Conservation (phyloP, 2,888 invertebrate genomes). For the Dicyrtomina minuta region DNA sequence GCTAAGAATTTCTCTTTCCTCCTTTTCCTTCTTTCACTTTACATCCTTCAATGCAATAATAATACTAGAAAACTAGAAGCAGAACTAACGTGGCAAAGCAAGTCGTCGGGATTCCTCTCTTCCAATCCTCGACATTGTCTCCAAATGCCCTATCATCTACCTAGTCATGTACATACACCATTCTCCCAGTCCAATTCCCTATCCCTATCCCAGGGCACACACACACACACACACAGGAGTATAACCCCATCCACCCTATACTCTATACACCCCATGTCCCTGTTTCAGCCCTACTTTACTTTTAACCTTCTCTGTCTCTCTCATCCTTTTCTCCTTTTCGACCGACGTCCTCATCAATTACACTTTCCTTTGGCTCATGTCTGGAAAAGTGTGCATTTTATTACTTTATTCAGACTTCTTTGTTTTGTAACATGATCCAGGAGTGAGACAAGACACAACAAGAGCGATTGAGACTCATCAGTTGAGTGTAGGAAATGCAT, state of each 20-base stretch:
- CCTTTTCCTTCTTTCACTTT: slow-evolving; percentile 5
- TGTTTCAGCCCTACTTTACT: not conserved
- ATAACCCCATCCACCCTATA: not conserved
- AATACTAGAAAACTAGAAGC: not conserved
- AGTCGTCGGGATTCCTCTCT: not conserved
- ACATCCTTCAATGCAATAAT: slow-evolving; percentile 23
- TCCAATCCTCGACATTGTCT: slow-evolving; percentile 6
- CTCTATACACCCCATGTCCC: too few relatives aligned
- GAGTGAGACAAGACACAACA: slow-evolving; percentile 11
- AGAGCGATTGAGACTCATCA: slow-evolving; percentile 1
- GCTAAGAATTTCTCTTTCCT: slow-evolving; percentile 22
- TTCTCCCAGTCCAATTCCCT: too few relatives aligned
- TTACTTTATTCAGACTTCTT: slow-evolving; percentile 28
- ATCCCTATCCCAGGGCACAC: too few relatives aligned
- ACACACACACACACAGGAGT: too few relatives aligned
- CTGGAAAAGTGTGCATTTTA: slow-evolving; percentile 44
- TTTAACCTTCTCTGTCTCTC: not conserved
- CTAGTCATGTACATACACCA: not conserved
- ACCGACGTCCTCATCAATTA: slow-evolving; percentile 30
- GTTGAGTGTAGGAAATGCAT: too few relatives aligned
- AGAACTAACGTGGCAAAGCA: slow-evolving; percentile 5
- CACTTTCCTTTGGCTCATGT: slow-evolving; percentile 20
- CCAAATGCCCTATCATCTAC: not conserved
- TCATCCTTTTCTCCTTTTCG: slow-evolving; percentile 7
- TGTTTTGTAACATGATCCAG: not conserved